Base-by-base conservation (phyloP, 2,888 invertebrate genomes). In the Glomeris marginata region DNA sequence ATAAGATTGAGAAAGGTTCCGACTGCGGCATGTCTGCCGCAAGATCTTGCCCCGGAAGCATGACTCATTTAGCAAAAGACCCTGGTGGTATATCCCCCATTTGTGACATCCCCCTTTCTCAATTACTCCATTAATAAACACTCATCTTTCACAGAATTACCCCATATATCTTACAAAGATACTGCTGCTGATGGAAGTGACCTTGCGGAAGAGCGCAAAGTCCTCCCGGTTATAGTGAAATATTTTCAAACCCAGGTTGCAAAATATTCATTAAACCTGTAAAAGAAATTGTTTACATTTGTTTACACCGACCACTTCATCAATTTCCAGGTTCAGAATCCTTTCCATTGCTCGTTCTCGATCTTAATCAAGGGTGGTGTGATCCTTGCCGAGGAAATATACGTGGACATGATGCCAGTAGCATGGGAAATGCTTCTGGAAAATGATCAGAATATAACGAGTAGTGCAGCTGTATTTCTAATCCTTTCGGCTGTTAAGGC, bases 371-470 rank as follows among this genome's bases (percentile, higher is more conserved):
- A 95, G 70, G 86, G 90, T 0, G 88, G 90, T 0, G 84, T 86
- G 0, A 81, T 91, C 2, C 74, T 97, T 65, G 74, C 78, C 2
- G 91, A 91, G 62, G 91, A 90, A 42, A 73, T 86, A 59, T 88
- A 91, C 60, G 73, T 80, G 2, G 88, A 91, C 59, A 80, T 91
- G 36, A 76, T 95, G 53, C 85, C 88, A 0, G 84, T 91, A 0
- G 87, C 92, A 0, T 98, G 98, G 98, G 88, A 94, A 62, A 72
- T 98, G 16, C 72, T 98, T 4, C 67, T 97, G 40, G 95, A 98
- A 63, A 77, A 80, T n/a, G 94, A 94, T 58, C 69, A 72, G 55
- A 72, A 75, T 57, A 62, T 74, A 15, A 66, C 70, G 15, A 66
- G 71, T 20, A 64, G 69, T 52, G 71, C 74, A 33, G 88, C 92